Conservation (phyloP, 1,140 invertebrate species). For the Tetramorium parvispinum region DNA sequence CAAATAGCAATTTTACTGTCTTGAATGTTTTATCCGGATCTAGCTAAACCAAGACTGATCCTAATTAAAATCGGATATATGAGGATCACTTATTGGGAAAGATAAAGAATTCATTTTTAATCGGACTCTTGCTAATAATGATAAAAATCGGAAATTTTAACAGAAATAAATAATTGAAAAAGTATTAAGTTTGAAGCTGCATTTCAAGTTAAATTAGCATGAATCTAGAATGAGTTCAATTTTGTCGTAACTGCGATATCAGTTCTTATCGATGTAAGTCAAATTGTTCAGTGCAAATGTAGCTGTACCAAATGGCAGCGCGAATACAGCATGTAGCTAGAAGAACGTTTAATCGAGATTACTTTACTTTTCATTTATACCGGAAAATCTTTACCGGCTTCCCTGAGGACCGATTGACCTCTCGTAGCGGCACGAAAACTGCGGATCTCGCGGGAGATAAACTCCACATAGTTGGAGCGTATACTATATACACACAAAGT, state of each 20-base stretch:
- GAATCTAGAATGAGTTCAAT: not conserved
- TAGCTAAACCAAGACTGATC: not conserved
- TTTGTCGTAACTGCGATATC: not conserved
- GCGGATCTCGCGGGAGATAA: conserved; percentile 42
- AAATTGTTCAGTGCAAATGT: not conserved
- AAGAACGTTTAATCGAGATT: conserved; percentile 38
- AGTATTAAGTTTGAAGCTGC: not conserved
- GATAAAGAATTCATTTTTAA: not conserved
- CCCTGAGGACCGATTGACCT: conserved; percentile 58
- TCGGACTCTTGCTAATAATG: not conserved
- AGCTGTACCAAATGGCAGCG: not conserved
- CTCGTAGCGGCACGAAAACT: conserved; percentile 58
- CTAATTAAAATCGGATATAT: not conserved
- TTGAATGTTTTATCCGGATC: not conserved
- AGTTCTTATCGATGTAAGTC: not conserved
- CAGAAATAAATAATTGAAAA: not conserved
- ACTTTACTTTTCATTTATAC: conserved; percentile 56
- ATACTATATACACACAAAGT: conserved; percentile 55
- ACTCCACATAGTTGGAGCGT: conserved; percentile 29
- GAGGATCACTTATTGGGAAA: not conserved
- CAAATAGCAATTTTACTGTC: not conserved
- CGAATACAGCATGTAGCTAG: not conserved
- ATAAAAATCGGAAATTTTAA: not conserved
- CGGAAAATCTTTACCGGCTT: conserved; percentile 42
- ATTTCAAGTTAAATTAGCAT: not conserved